phyloP scores from a whole-genome alignment of 2,888 invertebrate species.

The Oligia strigilis region DNA sequence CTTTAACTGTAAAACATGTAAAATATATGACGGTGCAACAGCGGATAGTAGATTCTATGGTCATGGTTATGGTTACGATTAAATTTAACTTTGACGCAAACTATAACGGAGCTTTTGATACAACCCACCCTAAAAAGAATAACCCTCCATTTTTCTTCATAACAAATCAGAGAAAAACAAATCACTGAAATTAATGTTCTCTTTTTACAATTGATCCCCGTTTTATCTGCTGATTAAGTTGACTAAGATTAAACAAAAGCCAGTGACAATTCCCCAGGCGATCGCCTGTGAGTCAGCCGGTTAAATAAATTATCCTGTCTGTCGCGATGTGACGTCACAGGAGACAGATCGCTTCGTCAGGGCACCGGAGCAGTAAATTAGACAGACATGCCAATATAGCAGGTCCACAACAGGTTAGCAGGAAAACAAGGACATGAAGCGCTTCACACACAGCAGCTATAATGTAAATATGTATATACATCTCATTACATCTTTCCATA shows the following conservation, averaged over 20 bases:
- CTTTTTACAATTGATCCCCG: slow-evolving; percentile 1
- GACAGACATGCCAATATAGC: slow-evolving; percentile 6
- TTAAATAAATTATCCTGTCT: slow-evolving; percentile 41
- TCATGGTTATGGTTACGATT: too few species aligned
- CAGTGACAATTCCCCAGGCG: slow-evolving; percentile 1
- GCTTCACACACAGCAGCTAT: too few species aligned
- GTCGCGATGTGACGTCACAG: slow-evolving; percentile 27
- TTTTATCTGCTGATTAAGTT: neutral
- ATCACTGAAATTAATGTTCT: neutral
- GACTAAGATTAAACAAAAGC: slow-evolving; percentile 8
- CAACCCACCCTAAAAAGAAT: too few species aligned
- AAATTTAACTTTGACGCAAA: too few species aligned
- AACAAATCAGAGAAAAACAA: neutral
- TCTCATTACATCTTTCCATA: too few species aligned
- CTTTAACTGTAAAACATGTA: too few species aligned
- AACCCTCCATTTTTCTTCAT: neutral
- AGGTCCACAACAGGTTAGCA: neutral
- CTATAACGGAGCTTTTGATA: too few species aligned
- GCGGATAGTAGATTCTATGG: too few species aligned
- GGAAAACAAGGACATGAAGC: neutral
- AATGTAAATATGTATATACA: too few species aligned
- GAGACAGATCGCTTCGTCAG: slow-evolving; percentile 49
- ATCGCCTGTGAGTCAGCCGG: neutral
- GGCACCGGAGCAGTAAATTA: slow-evolving; percentile 45
- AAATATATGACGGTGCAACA: too few species aligned